Percentiles rank a stretch among this genome's conserved stretches.
Conservation (phyloP, 2,113 vertebrate species). For the Barnardius zonarius region DNA sequence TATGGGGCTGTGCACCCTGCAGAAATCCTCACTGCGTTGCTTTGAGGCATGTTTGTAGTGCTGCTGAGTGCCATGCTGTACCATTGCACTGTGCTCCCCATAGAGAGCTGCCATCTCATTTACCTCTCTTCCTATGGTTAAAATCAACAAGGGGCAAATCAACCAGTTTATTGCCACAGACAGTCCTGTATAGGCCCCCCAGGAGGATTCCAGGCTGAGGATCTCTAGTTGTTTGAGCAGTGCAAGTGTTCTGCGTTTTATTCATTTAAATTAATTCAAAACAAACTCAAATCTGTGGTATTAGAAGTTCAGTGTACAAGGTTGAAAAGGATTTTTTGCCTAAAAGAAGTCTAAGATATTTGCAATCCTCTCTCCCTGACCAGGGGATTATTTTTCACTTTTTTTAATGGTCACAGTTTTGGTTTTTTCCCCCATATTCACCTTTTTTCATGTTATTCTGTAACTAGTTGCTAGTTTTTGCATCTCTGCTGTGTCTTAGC, state of each 20-base stretch:
- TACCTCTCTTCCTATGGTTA: neutral
- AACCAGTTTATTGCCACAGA: neutral
- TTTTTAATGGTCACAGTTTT: neutral
- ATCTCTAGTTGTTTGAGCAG: neutral
- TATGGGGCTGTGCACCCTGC: accelerated
- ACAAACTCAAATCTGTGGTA: neutral
- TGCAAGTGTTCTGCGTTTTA: neutral
- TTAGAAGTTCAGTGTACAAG: neutral
- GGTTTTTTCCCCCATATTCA: neutral
- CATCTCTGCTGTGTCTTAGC: neutral
- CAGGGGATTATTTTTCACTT: neutral
- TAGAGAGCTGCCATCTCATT: neutral
- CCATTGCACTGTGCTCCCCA: accelerated
- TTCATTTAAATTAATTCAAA: neutral
- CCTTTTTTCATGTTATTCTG: neutral
- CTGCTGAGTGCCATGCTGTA: neutral
- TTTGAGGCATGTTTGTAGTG: neutral
- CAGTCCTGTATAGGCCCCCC: neutral
- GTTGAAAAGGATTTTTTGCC: neutral
- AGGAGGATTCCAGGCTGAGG: neutral
- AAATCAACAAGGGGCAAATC: neutral
- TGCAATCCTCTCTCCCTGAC: neutral
- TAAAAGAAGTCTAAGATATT: neutral
- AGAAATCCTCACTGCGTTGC: accelerated
- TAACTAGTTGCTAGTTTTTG: neutral